phyloP scores from a whole-genome alignment of 2,888 invertebrate species.

The Malacosoma neustria region DNA sequence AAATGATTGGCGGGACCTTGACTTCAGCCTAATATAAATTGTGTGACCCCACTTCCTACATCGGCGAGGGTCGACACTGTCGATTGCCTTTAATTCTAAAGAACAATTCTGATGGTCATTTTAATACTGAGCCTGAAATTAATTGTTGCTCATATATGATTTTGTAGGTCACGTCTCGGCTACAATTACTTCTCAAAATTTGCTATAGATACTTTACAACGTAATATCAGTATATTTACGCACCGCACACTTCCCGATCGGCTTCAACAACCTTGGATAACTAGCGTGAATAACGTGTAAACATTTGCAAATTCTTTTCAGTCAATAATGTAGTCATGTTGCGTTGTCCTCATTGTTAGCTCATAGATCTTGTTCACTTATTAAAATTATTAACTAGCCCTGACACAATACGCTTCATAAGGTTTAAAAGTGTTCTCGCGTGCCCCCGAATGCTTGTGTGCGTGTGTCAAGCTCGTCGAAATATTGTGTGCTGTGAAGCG shows the following conservation, averaged over 20 bases:
- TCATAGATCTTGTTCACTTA: slow-evolving; percentile 16
- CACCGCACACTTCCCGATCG: not conserved
- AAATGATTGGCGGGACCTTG: slow-evolving; percentile 67
- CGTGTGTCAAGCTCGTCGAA: slow-evolving; percentile 31
- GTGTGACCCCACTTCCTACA: slow-evolving; percentile 66
- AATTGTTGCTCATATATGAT: no score
- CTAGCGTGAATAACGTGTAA: not conserved
- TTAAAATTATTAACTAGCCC: slow-evolving; percentile 43
- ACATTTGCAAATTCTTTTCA: not conserved
- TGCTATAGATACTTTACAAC: not conserved
- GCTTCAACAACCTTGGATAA: not conserved
- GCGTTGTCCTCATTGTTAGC: slow-evolving; percentile 15
- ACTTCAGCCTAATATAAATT: slow-evolving; percentile 65
- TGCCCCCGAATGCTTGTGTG: slow-evolving; percentile 19
- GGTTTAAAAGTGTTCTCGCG: slow-evolving; percentile 31
- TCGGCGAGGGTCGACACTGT: slow-evolving; percentile 51
- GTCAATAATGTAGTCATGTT: slow-evolving; percentile 7
- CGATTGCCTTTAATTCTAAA: slow-evolving; percentile 44
- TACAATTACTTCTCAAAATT: not conserved
- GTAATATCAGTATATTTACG: not conserved
- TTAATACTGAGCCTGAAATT: slow-evolving; percentile 4
- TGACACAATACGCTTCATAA: slow-evolving; percentile 39
- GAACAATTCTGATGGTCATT: slow-evolving; percentile 31
- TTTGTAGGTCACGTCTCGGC: not conserved
- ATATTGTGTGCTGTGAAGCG: slow-evolving; percentile 16